These are phyloP conservation scores for Trachelus stipa DNA, from an alignment of 2,888 invertebrate species.

Conservation along the genomic window DNA sequence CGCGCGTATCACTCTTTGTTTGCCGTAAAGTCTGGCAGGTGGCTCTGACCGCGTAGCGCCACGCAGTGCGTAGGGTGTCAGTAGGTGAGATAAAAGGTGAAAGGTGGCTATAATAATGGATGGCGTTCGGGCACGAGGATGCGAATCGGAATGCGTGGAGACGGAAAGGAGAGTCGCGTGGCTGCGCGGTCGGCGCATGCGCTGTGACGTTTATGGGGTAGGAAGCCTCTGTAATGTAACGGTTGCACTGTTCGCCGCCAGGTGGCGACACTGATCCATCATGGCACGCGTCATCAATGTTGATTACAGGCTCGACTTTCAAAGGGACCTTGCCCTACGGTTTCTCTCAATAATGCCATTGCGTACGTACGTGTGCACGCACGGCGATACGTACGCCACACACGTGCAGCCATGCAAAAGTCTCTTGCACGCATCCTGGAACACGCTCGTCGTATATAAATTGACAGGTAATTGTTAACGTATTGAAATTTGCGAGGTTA, in stretches of 20 bases:
- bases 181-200: neutral
- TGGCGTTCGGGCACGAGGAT: neutral
- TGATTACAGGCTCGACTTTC: conserved; percentile 31
- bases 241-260: conserved; percentile 25
- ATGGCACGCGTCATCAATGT: conserved; percentile 36
- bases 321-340: neutral
- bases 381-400: neutral
- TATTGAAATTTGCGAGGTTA: neutral
- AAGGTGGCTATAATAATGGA: neutral
- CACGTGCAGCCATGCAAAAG: neutral
- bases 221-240: conserved; percentile 27
- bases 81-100: neutral
- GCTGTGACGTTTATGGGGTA: conserved; percentile 13
- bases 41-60: neutral
- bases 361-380: neutral
- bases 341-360: neutral
- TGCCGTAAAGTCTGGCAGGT: neutral
- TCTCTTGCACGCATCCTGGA: neutral
- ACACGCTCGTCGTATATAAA: neutral
- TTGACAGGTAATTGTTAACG: neutral
- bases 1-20: neutral
- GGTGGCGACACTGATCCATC: conserved; percentile 39
- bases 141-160: neutral
- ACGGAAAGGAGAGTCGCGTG: conserved; percentile 1
- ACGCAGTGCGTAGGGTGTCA: neutral